Percentiles rank a stretch among this genome's conserved stretches.
Conservation (phyloP, 2,888 invertebrate species). For the Apomyelois bistriatella region DNA sequence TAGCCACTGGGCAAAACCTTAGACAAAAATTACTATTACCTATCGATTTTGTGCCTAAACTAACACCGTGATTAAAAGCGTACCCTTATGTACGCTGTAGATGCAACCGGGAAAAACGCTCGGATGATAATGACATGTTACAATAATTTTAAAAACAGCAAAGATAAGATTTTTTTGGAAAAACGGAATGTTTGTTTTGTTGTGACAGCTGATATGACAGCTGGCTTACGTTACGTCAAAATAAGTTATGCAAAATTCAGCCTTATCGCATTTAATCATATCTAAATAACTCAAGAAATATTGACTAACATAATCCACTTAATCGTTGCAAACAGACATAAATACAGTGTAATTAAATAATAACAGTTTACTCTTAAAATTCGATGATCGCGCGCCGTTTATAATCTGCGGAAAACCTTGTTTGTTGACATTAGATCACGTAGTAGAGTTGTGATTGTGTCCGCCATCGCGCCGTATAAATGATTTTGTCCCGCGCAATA, state of each 20-base stretch:
- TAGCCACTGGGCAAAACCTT: too few species aligned
- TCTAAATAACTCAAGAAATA: conserved; percentile 1
- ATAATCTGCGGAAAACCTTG: conserved; percentile 39
- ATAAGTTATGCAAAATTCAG: conserved; percentile 14
- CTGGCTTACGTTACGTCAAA: conserved; percentile 17
- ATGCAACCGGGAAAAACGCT: too few species aligned
- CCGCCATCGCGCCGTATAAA: conserved; percentile 58
- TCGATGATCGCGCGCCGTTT: conserved; percentile 31
- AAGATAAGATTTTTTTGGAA: neutral
- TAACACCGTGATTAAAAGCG: too few species aligned
- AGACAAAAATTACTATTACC: too few species aligned
- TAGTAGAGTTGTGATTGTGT: conserved; percentile 59
- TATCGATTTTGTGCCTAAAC: too few species aligned
- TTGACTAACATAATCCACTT: neutral
- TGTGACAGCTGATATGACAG: conserved; percentile 1
- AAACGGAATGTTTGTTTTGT: conserved; percentile 19
- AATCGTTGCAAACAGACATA: neutral
- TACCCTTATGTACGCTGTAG: too few species aligned
- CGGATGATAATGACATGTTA: too few species aligned
- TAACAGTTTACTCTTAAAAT: conserved; percentile 5
- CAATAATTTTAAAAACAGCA: neutral
- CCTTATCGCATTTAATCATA: conserved; percentile 15
- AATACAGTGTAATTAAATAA: neutral
- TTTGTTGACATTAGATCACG: conserved; percentile 63
- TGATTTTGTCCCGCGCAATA: conserved; percentile 44